Percentiles rank a stretch among this genome's conserved stretches.
Conservation (phyloP, 2,797 vertebrate species). For the Enteromius paludinosus region DNA sequence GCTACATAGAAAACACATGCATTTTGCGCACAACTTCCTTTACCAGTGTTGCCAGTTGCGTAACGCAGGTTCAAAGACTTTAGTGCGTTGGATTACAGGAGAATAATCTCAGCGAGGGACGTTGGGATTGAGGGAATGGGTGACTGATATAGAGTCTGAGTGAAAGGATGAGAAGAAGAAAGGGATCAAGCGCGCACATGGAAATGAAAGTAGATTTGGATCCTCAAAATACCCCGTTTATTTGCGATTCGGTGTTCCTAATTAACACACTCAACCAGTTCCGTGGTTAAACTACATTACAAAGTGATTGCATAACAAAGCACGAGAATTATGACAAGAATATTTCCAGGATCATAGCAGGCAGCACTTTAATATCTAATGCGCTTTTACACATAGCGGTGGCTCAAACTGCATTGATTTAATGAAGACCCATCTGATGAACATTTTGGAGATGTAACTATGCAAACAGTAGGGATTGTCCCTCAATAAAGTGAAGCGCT, state of each 20-base stretch:
- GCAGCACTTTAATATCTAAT: not conserved
- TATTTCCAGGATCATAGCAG: not conserved
- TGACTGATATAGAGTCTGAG: slow-evolving; percentile 30
- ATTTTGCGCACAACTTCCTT: not conserved
- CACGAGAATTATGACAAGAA: not conserved
- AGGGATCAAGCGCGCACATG: slow-evolving; percentile 1
- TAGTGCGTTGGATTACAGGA: slow-evolving; percentile 16
- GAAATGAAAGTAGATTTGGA: slow-evolving; percentile 44
- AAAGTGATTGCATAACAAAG: slow-evolving; percentile 11
- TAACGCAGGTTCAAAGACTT: slow-evolving; percentile 9
- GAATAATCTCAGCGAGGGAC: slow-evolving; percentile 29
- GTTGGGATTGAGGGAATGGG: slow-evolving; percentile 13
- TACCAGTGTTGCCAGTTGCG: slow-evolving; percentile 9
- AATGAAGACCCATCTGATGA: not conserved
- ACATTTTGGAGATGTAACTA: not conserved
- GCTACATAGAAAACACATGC: not conserved
- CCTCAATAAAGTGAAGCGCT: slow-evolving; percentile 17
- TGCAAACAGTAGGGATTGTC: not conserved
- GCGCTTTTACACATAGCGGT: not conserved
- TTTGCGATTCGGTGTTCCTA: not conserved
- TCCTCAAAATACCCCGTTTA: slow-evolving; percentile 25
- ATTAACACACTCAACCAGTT: not conserved
- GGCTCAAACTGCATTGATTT: not conserved
- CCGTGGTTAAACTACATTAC: not conserved
- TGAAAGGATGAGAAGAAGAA: slow-evolving; percentile 8